A percentile compares a stretch with the other conserved stretches of the same genome.
These are phyloP conservation scores for Bothrops alternatus DNA, from an alignment of 2,797 vertebrate genomes.

Conservation along the genomic window DNA sequence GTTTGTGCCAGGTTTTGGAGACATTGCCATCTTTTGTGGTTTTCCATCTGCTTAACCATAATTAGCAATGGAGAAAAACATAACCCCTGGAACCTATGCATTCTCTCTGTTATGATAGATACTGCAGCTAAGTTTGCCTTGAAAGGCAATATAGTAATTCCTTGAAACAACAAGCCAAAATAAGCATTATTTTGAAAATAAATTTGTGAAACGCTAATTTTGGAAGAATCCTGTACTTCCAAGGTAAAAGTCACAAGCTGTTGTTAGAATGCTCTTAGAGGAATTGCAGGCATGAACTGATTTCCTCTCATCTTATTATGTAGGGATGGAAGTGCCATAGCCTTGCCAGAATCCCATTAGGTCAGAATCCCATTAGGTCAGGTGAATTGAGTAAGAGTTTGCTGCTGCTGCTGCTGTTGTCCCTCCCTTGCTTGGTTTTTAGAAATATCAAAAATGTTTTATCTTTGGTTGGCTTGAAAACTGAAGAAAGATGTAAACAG, in stretches of 20 bases:
- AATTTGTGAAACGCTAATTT: slow-evolving; percentile 50
- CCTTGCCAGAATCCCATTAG: slow-evolving; percentile 56
- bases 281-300: slow-evolving; percentile 51
- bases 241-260: slow-evolving; percentile 62
- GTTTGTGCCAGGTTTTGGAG: background rate
- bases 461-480: background rate
- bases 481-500: background rate
- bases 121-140: background rate
- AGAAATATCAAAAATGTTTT: background rate
- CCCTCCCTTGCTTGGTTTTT: background rate
- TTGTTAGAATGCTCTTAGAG: slow-evolving; percentile 57
- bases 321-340: slow-evolving; percentile 55
- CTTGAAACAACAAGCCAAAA: background rate
- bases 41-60: background rate
- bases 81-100: background rate
- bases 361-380: slow-evolving; percentile 41
- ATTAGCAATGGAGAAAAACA: background rate
- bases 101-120: background rate
- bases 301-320: slow-evolving; percentile 61
- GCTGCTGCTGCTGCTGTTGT: slow-evolving; percentile 42
- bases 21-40: background rate
- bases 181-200: slow-evolving; percentile 14
- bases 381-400: slow-evolving; percentile 46
- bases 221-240: slow-evolving; percentile 57
- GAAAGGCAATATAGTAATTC: background rate